Conservation (phyloP, 2,797 vertebrate genomes). For the Siniperca scherzeri region DNA sequence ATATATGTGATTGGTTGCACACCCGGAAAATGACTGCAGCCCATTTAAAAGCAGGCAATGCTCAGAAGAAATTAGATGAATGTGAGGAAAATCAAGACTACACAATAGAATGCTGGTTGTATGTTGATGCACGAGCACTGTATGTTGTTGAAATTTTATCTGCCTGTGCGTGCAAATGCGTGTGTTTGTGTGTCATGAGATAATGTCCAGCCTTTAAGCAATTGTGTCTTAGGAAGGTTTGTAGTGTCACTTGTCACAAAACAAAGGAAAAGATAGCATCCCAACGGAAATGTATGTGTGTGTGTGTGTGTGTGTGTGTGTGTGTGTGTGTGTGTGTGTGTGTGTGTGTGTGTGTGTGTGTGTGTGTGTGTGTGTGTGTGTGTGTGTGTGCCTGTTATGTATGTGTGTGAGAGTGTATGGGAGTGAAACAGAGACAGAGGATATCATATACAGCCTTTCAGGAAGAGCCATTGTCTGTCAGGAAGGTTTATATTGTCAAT, state of each 20-base stretch:
- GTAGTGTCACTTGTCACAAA: conserved; percentile 58
- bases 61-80: neutral
- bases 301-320: conserved; percentile 40
- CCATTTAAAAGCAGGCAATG: neutral
- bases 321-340: too few relatives aligned
- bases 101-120: neutral
- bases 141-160: neutral
- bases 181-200: conserved; percentile 31
- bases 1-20: too few relatives aligned
- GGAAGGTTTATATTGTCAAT: conserved; percentile 69
- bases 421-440: conserved; percentile 66
- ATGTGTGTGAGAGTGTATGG: conserved; percentile 40
- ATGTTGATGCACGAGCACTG: neutral
- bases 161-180: conserved; percentile 24
- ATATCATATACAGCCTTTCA: conserved; percentile 75
- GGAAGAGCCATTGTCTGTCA: conserved; percentile 74
- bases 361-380: too few relatives aligned
- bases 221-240: conserved; percentile 43
- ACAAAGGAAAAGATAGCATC: conserved; percentile 58
- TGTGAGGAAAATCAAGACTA: neutral
- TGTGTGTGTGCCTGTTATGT: conserved; percentile 30
- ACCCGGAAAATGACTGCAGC: neutral
- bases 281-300: conserved; percentile 45
- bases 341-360: too few relatives aligned
- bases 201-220: conserved; percentile 53